Conservation (phyloP, 2,888 invertebrate species). For the Drosophila suboccidentalis region DNA sequence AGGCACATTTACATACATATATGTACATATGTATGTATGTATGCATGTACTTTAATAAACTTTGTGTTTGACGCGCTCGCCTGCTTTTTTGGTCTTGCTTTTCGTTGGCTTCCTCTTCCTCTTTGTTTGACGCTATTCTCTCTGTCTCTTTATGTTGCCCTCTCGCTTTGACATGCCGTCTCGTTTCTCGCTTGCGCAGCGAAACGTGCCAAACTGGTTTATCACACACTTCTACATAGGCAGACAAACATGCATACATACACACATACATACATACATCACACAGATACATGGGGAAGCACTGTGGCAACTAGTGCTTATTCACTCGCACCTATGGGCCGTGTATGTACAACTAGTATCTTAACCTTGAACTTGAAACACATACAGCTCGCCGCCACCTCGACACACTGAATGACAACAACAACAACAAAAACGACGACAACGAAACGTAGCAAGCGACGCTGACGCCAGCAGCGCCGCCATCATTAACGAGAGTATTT, state of each 20-base stretch:
- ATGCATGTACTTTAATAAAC: slow-evolving; percentile 23
- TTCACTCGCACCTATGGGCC: slow-evolving; percentile 46
- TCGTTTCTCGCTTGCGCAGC: slow-evolving; percentile 65
- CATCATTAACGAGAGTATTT: slow-evolving; percentile 35
- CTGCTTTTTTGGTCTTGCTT: slow-evolving; percentile 39
- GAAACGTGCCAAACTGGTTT: slow-evolving; percentile 81
- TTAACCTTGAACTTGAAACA: slow-evolving; percentile 86
- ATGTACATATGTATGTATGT: neutral
- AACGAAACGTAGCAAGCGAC: slow-evolving; percentile 27
- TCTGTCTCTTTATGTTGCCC: slow-evolving; percentile 32
- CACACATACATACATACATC: neutral
- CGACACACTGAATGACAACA: slow-evolving; percentile 70
- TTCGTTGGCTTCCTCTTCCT: slow-evolving; percentile 80
- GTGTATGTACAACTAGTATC: slow-evolving; percentile 83
- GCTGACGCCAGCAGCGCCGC: slow-evolving; percentile 43
- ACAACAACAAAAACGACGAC: slow-evolving; percentile 24
- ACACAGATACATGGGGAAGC: slow-evolving; percentile 56
- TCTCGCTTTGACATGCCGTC: slow-evolving; percentile 44
- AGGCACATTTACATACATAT: neutral
- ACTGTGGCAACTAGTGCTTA: slow-evolving; percentile 42
- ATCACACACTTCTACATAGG: slow-evolving; percentile 48
- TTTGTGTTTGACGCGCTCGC: slow-evolving; percentile 50
- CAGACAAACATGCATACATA: slow-evolving; percentile 16
- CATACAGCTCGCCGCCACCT: slow-evolving; percentile 55
- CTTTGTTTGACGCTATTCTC: slow-evolving; percentile 73